Evolutionary conservation across 1,140 invertebrate genomes (phyloP), one percentile per base, ranked within the genome.

Genomic region (Cherax quadricarinatus): DNA sequence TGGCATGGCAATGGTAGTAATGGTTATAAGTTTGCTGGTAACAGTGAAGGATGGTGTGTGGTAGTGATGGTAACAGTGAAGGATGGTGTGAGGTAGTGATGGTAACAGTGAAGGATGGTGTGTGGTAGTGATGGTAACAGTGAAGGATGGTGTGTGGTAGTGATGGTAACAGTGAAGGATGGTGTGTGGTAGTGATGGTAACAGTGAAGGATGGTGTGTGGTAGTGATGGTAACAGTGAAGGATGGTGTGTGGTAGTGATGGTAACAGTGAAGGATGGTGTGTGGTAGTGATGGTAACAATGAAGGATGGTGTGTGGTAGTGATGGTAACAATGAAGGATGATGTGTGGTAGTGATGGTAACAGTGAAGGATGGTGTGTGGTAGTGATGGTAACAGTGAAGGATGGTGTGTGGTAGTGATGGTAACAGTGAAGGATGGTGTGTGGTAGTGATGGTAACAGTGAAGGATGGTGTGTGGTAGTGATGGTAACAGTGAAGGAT

Each of bases 181-280:
- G n/a, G n/a, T n/a, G n/a, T n/a, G n/a, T n/a, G n/a, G n/a, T n/a
- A n/a, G n/a, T n/a, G n/a, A n/a, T n/a, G n/a, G n/a, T n/a, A n/a
- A n/a, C n/a, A n/a, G 53, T 10, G 10, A 62, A 62, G 6, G 12
- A 84, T 12, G 24, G 30, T 41, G 4, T 12, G 82, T 24, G 18
- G 21, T 62, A 57, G 70, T 79, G 73, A 79, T 41, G 30, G 75
- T 79, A 24, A 78, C 73, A 79, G 86, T 24, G 48, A 78, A 73
- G 66, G 41, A 66, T 41, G 30, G 30, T 41, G 66, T 73, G 41
- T 41, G 85, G 51, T 16, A 70, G 48, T 9, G n/a, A 51, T 49
- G 3, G 30, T n/a, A n/a, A n/a, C 30, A 41, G 30, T 80, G 10
- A 80, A 60, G 16, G 57, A 9, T 60, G 57, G 16, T 60, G 57